Conservation (phyloP, 1,140 invertebrate species). For the Ceratitis capitata region DNA sequence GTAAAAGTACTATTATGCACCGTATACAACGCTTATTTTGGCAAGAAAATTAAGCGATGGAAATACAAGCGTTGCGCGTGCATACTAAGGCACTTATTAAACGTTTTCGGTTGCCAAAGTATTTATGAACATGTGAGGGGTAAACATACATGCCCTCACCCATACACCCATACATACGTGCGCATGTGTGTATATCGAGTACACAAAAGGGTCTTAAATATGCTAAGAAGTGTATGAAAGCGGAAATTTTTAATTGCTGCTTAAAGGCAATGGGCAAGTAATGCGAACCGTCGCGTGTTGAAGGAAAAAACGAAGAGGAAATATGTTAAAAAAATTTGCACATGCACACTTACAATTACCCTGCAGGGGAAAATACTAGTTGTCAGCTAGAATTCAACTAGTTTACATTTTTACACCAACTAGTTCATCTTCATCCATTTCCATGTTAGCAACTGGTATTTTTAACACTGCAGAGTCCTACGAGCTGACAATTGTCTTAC, state of each 20-base stretch:
- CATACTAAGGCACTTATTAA: background rate
- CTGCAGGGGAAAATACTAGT: no score
- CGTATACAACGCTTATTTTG: background rate
- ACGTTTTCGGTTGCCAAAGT: background rate
- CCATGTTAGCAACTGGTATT: no score
- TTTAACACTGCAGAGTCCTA: no score
- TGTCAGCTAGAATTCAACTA: no score
- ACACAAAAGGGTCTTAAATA: background rate
- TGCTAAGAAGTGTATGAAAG: background rate
- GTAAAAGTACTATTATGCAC: background rate
- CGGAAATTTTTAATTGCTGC: conserved; percentile 31
- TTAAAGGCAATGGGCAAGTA: conserved; percentile 31
- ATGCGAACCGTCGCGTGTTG: background rate
- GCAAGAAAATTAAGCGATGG: background rate
- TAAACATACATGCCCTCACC: background rate
- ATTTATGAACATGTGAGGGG: background rate
- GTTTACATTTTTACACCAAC: no score
- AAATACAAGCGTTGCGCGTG: background rate
- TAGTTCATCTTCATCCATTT: no score
- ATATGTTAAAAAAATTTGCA: background rate
- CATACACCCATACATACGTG: background rate
- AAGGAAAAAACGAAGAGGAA: background rate
- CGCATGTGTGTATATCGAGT: background rate
- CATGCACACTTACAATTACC: no score
- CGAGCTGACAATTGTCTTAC: no score